Conservation (phyloP, 1,140 invertebrate species). For the Galendromus occidentalis region DNA sequence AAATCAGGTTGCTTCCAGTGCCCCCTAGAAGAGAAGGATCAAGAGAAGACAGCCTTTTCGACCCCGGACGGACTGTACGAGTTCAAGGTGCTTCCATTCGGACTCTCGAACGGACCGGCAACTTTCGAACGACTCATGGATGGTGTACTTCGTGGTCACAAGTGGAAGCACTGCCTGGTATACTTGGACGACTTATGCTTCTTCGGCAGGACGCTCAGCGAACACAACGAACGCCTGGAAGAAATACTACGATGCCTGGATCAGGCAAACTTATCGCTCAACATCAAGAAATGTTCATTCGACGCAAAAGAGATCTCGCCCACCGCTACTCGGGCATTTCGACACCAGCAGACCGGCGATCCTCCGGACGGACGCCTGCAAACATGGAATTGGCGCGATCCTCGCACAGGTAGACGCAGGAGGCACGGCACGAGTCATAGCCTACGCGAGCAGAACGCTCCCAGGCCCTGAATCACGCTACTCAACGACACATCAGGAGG, state of each 20-base stretch:
- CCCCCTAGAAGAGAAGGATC: conserved; percentile 22
- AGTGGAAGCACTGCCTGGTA: too few relatives aligned
- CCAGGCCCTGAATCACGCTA: conserved; percentile 25
- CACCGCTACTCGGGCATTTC: conserved; percentile 25
- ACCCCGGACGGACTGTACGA: conserved; percentile 26
- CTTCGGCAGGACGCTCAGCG: conserved; percentile 16
- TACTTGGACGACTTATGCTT: conserved; percentile 21
- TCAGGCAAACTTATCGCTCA: conserved; percentile 18
- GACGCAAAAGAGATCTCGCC: background rate
- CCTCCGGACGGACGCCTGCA: conserved; percentile 28
- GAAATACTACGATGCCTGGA: conserved; percentile 13
- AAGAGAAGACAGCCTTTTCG: conserved; percentile 29
- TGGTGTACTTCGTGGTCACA: conserved; percentile 24
- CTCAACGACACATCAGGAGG: conserved; percentile 29
- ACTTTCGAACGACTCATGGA: conserved; percentile 34
- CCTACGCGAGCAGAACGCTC: conserved; percentile 17
- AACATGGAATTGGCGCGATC: conserved; percentile 29
- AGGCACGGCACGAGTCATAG: conserved; percentile 21
- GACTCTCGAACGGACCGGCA: conserved; percentile 27
- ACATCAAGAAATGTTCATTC: conserved; percentile 21
- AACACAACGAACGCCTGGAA: conserved; percentile 19
- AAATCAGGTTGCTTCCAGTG: conserved; percentile 31
- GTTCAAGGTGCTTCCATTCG: conserved; percentile 28
- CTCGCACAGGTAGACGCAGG: conserved; percentile 25
- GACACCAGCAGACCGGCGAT: conserved; percentile 31